Evolutionary conservation across 2,113 vertebrate species (phyloP).

Genomic region (Amia ocellicauda): DNA sequence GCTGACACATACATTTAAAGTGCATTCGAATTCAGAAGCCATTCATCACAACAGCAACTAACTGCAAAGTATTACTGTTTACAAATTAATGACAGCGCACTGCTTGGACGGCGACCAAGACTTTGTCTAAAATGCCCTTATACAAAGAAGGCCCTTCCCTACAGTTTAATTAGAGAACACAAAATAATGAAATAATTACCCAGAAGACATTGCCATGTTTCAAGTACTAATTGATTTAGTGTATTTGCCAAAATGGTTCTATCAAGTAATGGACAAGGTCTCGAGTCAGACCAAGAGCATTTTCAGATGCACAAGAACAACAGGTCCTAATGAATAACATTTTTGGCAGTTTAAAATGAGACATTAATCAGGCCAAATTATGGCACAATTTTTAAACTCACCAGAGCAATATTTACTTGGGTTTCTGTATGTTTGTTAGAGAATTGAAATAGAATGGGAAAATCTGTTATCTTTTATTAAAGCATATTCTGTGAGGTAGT

Average conservation of each 20-base stretch:
- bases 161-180: conserved; percentile 72
- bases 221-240: conserved; percentile 60
- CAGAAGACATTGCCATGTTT: conserved; percentile 62
- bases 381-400: conserved; percentile 64
- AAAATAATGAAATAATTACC: conserved; percentile 70
- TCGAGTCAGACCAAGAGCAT: conserved; percentile 45
- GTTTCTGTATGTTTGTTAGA: conserved; percentile 56
- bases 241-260: conserved; percentile 64
- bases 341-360: conserved; percentile 75
- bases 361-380: conserved; percentile 93
- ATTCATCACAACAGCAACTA: conserved; percentile 42
- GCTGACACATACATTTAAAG: background rate
- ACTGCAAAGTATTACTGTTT: conserved; percentile 46
- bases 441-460: conserved; percentile 28
- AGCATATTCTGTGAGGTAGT: too few relatives aligned
- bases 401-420: conserved; percentile 57
- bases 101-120: conserved; percentile 63
- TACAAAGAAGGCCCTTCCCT: conserved; percentile 62
- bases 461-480: too few relatives aligned
- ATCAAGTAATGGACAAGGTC: conserved; percentile 59
- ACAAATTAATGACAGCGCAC: conserved; percentile 59
- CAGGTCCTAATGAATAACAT: conserved; percentile 65
- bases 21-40: conserved; percentile 38
- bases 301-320: conserved; percentile 54
- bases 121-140: conserved; percentile 60